Percentiles rank a stretch among this genome's conserved stretches.
Conservation (phyloP, 2,113 vertebrate species). For the Corythaixoides concolor region DNA sequence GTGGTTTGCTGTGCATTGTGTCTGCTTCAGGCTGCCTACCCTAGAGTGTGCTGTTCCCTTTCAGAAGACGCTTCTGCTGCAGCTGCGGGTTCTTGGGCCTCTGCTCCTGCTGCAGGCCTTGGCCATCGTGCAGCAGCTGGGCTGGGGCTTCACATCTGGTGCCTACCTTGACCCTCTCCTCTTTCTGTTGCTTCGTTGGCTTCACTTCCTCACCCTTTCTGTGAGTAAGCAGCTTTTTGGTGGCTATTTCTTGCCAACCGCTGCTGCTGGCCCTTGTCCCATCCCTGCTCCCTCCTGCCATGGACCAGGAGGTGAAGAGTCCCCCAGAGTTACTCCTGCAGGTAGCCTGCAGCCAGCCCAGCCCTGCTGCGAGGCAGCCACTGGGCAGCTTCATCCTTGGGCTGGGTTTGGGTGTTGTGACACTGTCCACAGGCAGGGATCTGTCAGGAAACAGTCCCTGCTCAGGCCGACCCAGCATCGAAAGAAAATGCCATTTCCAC, state of each 20-base stretch:
- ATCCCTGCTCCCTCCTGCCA: neutral
- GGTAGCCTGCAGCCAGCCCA: neutral
- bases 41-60: constrained; percentile 60
- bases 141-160: neutral
- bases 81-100: neutral
- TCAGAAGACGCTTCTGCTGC: neutral
- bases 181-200: neutral
- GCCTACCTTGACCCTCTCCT: neutral
- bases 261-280: neutral
- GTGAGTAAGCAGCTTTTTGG: neutral
- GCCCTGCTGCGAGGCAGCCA: accelerated
- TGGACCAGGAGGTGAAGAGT: neutral
- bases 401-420: neutral
- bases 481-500: too few relatives aligned
- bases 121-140: neutral
- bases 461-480: neutral
- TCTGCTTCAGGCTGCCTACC: constrained; percentile 24
- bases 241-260: neutral
- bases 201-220: neutral
- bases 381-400: neutral
- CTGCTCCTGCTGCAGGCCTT: neutral
- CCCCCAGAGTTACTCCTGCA: neutral
- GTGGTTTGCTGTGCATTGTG: neutral
- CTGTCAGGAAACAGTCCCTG: neutral
- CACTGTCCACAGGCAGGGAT: accelerated